A percentile compares a stretch with the other conserved stretches of the same genome.
Conservation (phyloP, 2,113 vertebrate species). For the Hydrochoerus hydrochaeris region DNA sequence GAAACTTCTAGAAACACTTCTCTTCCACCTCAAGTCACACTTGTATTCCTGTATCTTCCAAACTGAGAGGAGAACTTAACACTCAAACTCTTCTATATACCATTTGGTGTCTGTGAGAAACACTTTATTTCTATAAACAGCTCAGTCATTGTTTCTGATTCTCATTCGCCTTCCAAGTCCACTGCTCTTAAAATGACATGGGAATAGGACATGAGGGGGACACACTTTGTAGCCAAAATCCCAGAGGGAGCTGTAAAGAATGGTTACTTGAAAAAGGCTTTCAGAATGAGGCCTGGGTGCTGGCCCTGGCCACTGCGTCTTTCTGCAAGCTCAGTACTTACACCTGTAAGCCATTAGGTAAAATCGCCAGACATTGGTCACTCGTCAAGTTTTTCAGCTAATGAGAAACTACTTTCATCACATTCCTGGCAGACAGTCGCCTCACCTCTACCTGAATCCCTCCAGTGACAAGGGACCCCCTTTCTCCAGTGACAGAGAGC, state of each 20-base stretch:
- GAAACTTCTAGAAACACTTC: not conserved
- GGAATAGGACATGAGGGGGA: not conserved
- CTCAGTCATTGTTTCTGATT: not conserved
- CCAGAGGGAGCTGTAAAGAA: not conserved
- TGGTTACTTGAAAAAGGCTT: not conserved
- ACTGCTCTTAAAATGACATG: not conserved
- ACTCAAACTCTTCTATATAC: not conserved
- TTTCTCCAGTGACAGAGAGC: not conserved
- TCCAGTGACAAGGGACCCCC: not conserved
- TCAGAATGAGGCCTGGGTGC: not conserved
- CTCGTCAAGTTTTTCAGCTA: not conserved
- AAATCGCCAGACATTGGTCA: not conserved
- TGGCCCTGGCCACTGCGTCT: not conserved
- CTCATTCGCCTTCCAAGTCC: not conserved
- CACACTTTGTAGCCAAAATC: not conserved
- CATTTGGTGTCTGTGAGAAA: not conserved
- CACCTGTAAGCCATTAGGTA: not conserved
- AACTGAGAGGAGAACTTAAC: not conserved
- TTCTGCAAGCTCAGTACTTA: not conserved
- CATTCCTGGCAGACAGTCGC: not conserved
- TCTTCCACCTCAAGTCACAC: not conserved
- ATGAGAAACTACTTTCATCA: not conserved
- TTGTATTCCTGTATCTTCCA: not conserved
- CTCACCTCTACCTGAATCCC: not conserved
- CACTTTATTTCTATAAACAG: not conserved